phyloP scores from a whole-genome alignment of 2,797 vertebrate genomes.

The Peromyscus melanophrys region DNA sequence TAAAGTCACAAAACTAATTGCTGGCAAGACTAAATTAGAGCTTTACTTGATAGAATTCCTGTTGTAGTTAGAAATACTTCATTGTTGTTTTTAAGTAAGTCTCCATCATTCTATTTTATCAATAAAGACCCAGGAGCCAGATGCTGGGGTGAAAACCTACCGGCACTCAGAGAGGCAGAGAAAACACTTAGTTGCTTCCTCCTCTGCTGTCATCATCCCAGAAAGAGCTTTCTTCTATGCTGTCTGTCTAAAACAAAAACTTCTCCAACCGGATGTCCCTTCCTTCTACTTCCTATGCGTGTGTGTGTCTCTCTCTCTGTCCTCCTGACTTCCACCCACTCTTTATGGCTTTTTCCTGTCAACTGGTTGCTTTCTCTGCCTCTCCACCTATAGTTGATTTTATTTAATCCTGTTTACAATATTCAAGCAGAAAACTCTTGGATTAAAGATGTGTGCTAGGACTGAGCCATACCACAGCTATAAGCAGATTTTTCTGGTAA shows the following conservation, averaged over 20 bases:
- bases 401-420: background rate
- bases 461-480: background rate
- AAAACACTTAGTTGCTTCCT: background rate
- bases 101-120: background rate
- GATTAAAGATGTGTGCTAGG: background rate
- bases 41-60: background rate
- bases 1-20: slow-evolving; percentile 10
- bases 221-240: background rate
- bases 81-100: background rate
- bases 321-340: background rate
- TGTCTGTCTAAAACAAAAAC: background rate
- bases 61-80: background rate
- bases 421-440: background rate
- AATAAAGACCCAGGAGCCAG: background rate
- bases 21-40: background rate
- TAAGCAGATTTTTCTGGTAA: background rate
- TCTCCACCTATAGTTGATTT: background rate
- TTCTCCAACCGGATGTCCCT: background rate
- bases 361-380: background rate
- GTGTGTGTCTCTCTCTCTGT: background rate
- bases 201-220: background rate
- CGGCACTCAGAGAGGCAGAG: background rate
- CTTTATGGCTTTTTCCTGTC: background rate
- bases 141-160: background rate
- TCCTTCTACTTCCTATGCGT: background rate